Base-by-base conservation (phyloP, 2,888 invertebrate genomes). In the Lissonota sp. region DNA sequence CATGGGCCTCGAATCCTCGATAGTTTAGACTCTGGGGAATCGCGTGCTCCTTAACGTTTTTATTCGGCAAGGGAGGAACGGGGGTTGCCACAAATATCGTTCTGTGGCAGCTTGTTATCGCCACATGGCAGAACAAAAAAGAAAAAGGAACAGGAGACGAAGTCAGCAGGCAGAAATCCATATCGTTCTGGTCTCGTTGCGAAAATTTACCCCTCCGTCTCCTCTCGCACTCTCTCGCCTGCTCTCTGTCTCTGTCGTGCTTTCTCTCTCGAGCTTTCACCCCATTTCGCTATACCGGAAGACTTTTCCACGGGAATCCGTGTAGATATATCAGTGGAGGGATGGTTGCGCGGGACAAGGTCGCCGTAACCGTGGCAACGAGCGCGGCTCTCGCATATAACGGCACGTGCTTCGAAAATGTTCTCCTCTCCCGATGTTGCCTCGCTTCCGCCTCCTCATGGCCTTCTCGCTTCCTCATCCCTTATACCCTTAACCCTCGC, bases 331-430 rank as follows among this genome's bases (percentile, higher is more conserved):
- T 84, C 83, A 60, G 67, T 69, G 60, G 67, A 87, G 84, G 87
- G 86, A 84, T 88, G 87, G 86, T 89, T 89, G 89, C 88, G 88
- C 91, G 90, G 91, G 91, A 89, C 91, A 92, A 91, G 92, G 91
- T 90, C 91, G 89, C 83, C 87, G 92, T 92, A 86, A 87, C 91
- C 91, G 84, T 92, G 88, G 91, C 90, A 90, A 91, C 92, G 87
- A 90, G 91, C 91, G 87, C 85, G 85, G 71, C 51, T 63, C 14
- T 40, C 53, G 62, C 55, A 75, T 67, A 82, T 72, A 87, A 79
- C 85, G 90, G 90, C 92, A 91, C 91, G 91, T 91, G 92, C 88
- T 89, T 85, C 84, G 84, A 82, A 84, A 86, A 85, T 75, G 64
- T 60, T 64, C 79, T 77, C 72, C 69, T 71, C 75, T 75, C 77